phyloP scores from a whole-genome alignment of 1,140 invertebrate genomes.

The Drosophila ambigua region DNA sequence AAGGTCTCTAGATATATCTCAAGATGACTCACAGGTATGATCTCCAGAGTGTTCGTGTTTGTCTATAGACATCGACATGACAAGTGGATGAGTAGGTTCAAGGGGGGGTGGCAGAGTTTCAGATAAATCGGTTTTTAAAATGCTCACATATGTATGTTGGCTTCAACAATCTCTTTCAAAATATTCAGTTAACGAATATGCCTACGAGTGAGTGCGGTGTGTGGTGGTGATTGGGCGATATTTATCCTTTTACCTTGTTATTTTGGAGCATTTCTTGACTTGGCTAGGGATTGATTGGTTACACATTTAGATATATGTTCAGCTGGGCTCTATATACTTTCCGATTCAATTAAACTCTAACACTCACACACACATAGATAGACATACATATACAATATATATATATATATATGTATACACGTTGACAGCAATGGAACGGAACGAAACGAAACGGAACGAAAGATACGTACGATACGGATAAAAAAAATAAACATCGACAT shows the following conservation, averaged over 20 bases:
- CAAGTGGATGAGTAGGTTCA: constrained; percentile 28
- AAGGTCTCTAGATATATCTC: constrained; percentile 39
- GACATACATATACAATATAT: constrained; percentile 3
- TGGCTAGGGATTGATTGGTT: no score
- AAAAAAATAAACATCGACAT: constrained; percentile 43
- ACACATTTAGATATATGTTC: background rate
- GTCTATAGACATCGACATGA: constrained; percentile 71
- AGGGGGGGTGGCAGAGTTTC: constrained; percentile 27
- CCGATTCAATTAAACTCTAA: background rate
- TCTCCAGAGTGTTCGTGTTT: constrained; percentile 72
- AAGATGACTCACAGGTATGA: constrained; percentile 75
- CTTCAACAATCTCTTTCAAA: constrained; percentile 59
- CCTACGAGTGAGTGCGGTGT: constrained; percentile 33
- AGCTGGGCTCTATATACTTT: constrained; percentile 2
- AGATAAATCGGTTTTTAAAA: constrained; percentile 44
- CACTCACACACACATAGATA: constrained; percentile 23
- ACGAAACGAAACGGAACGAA: no score
- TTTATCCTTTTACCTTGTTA: no score
- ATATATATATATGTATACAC: constrained; percentile 1
- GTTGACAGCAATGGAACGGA: constrained; percentile 16
- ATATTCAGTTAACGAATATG: constrained; percentile 76
- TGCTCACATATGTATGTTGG: constrained; percentile 15
- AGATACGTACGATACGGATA: constrained; percentile 5
- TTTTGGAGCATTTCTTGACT: no score
- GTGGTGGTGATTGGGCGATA: no score